phyloP scores from a whole-genome alignment of 2,113 vertebrate species.

The Corythaeola cristata region DNA sequence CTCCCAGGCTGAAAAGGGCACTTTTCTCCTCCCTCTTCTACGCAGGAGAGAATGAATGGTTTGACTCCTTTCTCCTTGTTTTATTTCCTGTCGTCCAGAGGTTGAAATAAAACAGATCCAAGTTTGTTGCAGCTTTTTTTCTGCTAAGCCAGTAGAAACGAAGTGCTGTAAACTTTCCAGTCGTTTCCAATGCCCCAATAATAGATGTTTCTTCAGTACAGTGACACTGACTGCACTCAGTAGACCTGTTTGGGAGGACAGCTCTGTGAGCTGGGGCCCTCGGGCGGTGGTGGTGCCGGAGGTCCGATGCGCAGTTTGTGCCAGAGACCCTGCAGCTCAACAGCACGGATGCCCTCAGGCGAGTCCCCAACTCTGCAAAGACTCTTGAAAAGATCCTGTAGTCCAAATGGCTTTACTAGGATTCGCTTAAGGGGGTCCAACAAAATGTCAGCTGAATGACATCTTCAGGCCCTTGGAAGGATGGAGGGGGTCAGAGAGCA shows the following conservation, averaged over 20 bases:
- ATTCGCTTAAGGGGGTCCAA: neutral
- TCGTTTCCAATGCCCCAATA: neutral
- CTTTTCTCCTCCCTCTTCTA: neutral
- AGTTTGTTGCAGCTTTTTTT: neutral
- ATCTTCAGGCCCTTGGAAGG: neutral
- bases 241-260: neutral
- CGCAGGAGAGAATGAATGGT: accelerated
- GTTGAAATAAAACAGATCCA: neutral
- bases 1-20: neutral
- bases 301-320: neutral
- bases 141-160: neutral
- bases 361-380: neutral
- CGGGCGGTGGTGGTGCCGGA: accelerated
- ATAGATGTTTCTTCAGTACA: neutral
- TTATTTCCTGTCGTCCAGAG: neutral
- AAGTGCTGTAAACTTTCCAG: neutral
- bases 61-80: neutral
- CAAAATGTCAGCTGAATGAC: neutral
- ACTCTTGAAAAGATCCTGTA: neutral
- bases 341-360: neutral
- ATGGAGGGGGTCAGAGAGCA: neutral
- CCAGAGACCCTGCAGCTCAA: accelerated
- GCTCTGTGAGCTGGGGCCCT: neutral
- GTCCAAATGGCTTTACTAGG: neutral
- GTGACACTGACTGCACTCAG: neutral